Evolutionary conservation across 2,113 vertebrate genomes (phyloP).

Genomic region (Hyla sarda): DNA sequence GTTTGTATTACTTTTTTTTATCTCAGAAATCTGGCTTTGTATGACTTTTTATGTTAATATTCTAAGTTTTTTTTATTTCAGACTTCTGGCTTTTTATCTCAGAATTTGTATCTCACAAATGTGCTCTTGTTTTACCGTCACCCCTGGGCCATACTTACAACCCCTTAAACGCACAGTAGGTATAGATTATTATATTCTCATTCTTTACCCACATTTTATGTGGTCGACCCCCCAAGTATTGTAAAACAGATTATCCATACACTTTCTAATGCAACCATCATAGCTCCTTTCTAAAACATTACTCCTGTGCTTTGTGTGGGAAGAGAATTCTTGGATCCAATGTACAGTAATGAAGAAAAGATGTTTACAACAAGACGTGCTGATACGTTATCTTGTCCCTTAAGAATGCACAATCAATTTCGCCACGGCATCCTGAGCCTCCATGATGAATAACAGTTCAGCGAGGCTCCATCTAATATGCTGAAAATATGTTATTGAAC

Average conservation of each 20-base stretch:
- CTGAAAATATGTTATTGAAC: slow-evolving; percentile 43
- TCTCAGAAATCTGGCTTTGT: too few species aligned
- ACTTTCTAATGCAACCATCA: slow-evolving; percentile 14
- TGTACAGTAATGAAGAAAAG: slow-evolving; percentile 48
- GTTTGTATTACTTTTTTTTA: too few species aligned
- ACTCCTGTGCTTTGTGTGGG: slow-evolving; percentile 48
- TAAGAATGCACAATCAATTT: slow-evolving; percentile 54
- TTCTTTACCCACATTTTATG: not conserved
- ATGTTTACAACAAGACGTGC: slow-evolving; percentile 49
- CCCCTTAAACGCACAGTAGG: not conserved
- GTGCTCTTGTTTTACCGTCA: too few species aligned
- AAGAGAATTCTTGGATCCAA: slow-evolving; percentile 47
- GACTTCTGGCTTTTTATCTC: too few species aligned
- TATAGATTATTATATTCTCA: not conserved
- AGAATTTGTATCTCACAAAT: too few species aligned
- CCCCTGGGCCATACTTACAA: not conserved
- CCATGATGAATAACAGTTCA: slow-evolving; percentile 45
- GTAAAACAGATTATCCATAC: not conserved
- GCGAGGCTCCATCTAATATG: slow-evolving; percentile 35
- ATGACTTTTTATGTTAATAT: too few species aligned
- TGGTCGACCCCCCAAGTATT: slow-evolving; percentile 22
- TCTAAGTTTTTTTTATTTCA: too few species aligned
- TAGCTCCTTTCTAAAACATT: slow-evolving; percentile 2
- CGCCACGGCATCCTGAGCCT: slow-evolving; percentile 26
- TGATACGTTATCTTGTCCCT: slow-evolving; percentile 58